Evolutionary conservation across 2,797 vertebrate genomes (phyloP).

Genomic region (Chrosomus eos): DNA sequence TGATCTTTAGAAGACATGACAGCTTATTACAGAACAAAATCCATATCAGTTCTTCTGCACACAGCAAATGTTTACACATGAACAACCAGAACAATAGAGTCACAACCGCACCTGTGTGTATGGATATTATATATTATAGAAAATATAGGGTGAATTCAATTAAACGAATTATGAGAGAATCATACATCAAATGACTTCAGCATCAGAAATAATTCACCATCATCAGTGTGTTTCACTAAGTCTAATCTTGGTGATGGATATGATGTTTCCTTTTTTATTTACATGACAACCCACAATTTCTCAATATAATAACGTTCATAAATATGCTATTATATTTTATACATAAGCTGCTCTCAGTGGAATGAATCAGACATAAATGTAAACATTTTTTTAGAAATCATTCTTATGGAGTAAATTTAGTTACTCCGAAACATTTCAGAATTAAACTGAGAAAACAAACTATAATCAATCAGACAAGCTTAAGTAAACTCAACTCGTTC

Average conservation of each 20-base stretch:
- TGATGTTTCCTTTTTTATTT: background rate
- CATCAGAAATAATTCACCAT: background rate
- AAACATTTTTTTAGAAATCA: no score
- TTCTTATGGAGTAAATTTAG: background rate
- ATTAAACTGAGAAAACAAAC: background rate
- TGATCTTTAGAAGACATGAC: background rate
- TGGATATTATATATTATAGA: no score
- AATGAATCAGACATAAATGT: no score
- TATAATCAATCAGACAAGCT: background rate
- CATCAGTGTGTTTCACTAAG: background rate
- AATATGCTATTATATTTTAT: background rate
- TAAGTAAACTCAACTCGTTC: background rate
- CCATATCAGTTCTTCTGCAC: background rate
- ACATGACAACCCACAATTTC: background rate
- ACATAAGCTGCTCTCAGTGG: background rate
- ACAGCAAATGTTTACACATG: conserved; percentile 6
- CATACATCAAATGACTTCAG: background rate
- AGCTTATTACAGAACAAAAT: background rate
- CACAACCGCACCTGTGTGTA: background rate
- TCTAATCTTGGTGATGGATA: background rate
- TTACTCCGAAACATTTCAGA: background rate
- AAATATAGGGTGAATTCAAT: background rate
- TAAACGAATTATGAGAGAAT: background rate
- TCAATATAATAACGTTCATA: background rate
- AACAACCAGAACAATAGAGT: background rate